phyloP scores from a whole-genome alignment of 2,888 invertebrate genomes.

The Noctuana brunneofusca region DNA sequence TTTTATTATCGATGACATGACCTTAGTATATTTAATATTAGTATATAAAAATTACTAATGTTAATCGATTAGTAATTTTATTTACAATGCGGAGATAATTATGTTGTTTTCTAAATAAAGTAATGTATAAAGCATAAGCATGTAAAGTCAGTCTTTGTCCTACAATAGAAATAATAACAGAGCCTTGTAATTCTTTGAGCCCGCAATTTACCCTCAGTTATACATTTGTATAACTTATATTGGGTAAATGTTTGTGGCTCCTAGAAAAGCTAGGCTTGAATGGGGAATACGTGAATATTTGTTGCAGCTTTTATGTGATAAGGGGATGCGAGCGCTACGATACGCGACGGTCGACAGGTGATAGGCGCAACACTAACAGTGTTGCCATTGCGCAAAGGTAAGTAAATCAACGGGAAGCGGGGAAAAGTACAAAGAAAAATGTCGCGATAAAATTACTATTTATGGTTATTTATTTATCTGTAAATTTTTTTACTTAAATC shows the following conservation, averaged over 20 bases:
- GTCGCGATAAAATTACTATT: conserved; percentile 17
- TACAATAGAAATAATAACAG: not conserved
- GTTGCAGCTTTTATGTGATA: conserved; percentile 79
- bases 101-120: not conserved
- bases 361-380: conserved; percentile 61
- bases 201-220: conserved; percentile 25
- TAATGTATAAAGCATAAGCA: not conserved
- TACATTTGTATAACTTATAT: conserved; percentile 6
- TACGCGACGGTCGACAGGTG: conserved; percentile 58
- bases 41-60: not conserved
- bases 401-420: conserved; percentile 52
- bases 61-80: not conserved
- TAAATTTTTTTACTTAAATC: too few species aligned
- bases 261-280: conserved; percentile 64
- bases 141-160: conserved; percentile 11
- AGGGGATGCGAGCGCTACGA: conserved; percentile 65
- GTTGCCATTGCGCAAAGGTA: conserved; percentile 60
- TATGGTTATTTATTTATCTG: not conserved
- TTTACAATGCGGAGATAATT: not conserved
- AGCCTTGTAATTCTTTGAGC: conserved; percentile 58
- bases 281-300: conserved; percentile 81
- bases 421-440: conserved; percentile 5
- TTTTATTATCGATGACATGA: too few species aligned
- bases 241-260: conserved; percentile 42
- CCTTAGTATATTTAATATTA: too few species aligned